These are phyloP conservation scores for Raja brachyura DNA, from an alignment of 2,113 vertebrate genomes.

Conservation along the genomic window DNA sequence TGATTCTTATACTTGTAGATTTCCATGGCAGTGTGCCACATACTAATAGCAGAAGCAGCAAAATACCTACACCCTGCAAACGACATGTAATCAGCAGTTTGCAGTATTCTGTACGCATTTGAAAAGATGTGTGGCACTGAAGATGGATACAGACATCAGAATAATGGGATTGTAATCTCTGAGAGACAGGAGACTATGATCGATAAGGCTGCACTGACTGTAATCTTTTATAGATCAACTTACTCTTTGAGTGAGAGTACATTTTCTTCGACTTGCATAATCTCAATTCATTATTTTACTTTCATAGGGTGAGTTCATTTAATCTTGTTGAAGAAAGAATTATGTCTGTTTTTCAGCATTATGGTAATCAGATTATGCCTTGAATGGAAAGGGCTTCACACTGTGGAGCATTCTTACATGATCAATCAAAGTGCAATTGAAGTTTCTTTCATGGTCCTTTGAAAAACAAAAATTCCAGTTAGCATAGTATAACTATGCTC, in stretches of 20 bases:
- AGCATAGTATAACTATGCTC: not conserved
- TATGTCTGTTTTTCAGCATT: slow-evolving; percentile 6
- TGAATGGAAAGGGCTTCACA: not conserved
- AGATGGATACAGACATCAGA: slow-evolving; percentile 32
- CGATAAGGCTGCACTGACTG: not conserved
- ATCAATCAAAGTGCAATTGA: not conserved
- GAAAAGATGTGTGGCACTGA: slow-evolving; percentile 10
- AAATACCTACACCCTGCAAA: not conserved
- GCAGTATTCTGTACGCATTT: slow-evolving; percentile 13
- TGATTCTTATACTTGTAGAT: not conserved
- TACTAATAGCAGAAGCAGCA: not conserved
- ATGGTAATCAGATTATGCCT: not conserved
- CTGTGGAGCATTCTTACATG: not conserved
- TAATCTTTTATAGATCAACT: slow-evolving; percentile 36
- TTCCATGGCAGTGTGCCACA: not conserved
- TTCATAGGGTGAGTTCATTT: slow-evolving; percentile 19
- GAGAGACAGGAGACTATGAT: slow-evolving; percentile 24
- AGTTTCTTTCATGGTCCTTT: not conserved
- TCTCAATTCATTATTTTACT: slow-evolving; percentile 24
- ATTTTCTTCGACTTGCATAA: slow-evolving; percentile 4
- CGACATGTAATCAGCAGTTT: not conserved
- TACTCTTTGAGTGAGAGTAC: not conserved
- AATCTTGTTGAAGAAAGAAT: not conserved
- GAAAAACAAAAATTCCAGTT: not conserved
- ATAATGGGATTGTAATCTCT: slow-evolving; percentile 30